Conservation (phyloP, 2,888 invertebrate species). For the Eupsilia transversa region DNA sequence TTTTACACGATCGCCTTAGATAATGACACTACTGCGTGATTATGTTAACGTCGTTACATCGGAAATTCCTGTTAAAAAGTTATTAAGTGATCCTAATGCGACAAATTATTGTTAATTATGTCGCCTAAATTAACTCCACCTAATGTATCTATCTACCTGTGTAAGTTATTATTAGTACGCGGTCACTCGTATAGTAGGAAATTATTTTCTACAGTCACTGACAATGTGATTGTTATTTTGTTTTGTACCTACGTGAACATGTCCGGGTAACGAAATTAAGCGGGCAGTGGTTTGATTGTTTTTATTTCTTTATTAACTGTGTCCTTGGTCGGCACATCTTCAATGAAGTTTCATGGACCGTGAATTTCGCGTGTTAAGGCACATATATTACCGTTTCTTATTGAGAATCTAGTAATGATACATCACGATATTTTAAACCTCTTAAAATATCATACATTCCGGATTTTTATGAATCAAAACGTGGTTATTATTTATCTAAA, state of each 20-base stretch:
- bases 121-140: constrained; percentile 35
- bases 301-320: constrained; percentile 74
- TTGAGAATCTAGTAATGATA: constrained; percentile 33
- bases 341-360: constrained; percentile 79
- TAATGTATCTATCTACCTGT: constrained; percentile 29
- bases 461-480: constrained; percentile 40
- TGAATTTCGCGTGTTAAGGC: constrained; percentile 77
- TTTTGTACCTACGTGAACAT: constrained; percentile 63
- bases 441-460: not conserved
- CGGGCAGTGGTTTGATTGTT: constrained; percentile 70
- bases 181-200: constrained; percentile 61
- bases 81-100: constrained; percentile 31
- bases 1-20: constrained; percentile 41
- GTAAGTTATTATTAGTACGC: constrained; percentile 51
- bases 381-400: constrained; percentile 44
- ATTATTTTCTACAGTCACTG: constrained; percentile 63
- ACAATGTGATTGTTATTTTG: constrained; percentile 66
- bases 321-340: constrained; percentile 82
- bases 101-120: constrained; percentile 45
- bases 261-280: constrained; percentile 70
- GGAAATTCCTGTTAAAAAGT: constrained; percentile 41
- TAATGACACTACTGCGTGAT: constrained; percentile 41
- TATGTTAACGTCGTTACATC: constrained; percentile 39
- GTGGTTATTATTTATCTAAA: constrained; percentile 59
- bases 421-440: not conserved